A percentile compares a stretch with the other conserved stretches of the same genome.
Conservation (phyloP, 2,888 invertebrate genomes). For the Lagria hirta region DNA sequence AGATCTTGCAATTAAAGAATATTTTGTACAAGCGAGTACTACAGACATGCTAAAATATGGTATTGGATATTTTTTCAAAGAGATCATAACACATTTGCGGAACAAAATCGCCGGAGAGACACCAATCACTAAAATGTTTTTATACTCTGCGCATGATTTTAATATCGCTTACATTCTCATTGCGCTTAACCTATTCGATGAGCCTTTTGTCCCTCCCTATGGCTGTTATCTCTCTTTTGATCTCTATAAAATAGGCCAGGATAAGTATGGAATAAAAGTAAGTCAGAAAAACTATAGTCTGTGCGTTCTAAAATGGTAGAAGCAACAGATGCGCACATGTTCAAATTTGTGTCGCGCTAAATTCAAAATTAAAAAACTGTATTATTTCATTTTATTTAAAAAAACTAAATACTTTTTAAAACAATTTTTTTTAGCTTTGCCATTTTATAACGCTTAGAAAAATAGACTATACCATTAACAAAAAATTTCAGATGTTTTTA, state of each 20-base stretch:
- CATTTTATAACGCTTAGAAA: background rate
- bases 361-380: no score
- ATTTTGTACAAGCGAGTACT: conserved; percentile 46
- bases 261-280: conserved; percentile 18
- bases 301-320: no score
- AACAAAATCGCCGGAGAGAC: conserved; percentile 28
- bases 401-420: no score
- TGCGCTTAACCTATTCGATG: conserved; percentile 34
- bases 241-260: conserved; percentile 18
- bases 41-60: conserved; percentile 41
- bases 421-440: no score
- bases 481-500: conserved; percentile 32
- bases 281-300: no score
- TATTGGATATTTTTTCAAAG: conserved; percentile 35
- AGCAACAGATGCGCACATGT: no score
- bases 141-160: conserved; percentile 41
- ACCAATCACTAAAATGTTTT: conserved; percentile 32
- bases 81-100: conserved; percentile 33
- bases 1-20: conserved; percentile 46
- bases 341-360: no score
- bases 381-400: background rate
- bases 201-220: conserved; percentile 20
- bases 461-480: background rate
- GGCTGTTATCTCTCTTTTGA: conserved; percentile 23
- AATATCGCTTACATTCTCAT: conserved; percentile 39